Evolutionary conservation across 2,797 vertebrate species (phyloP).

Genomic region (Gadopsis marmoratus): DNA sequence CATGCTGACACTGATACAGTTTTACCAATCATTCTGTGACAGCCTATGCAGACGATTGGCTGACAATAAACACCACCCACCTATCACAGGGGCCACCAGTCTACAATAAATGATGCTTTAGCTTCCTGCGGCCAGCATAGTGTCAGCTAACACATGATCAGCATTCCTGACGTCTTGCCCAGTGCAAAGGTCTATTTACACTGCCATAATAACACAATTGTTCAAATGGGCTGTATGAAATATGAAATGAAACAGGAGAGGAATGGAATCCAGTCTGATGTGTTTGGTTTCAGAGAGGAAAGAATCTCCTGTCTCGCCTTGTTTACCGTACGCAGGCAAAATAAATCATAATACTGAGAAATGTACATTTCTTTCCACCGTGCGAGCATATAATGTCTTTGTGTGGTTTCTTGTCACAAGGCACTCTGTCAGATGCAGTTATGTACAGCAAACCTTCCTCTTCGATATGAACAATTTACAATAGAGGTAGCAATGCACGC

Average conservation of each 20-base stretch:
- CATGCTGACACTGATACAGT: constrained; percentile 50
- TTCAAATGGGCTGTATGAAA: constrained; percentile 74
- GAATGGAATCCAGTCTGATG: constrained; percentile 73
- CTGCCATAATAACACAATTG: constrained; percentile 77
- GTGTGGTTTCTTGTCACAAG: constrained; percentile 74
- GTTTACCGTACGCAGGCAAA: constrained; percentile 68
- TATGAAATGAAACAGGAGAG: constrained; percentile 79
- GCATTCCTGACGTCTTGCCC: constrained; percentile 75
- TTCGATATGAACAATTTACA: constrained; percentile 72
- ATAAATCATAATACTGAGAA: constrained; percentile 73
- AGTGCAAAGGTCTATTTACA: constrained; percentile 79
- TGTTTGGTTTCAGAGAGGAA: constrained; percentile 74
- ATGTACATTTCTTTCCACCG: constrained; percentile 70
- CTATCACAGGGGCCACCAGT: constrained; percentile 68
- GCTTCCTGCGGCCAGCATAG: constrained; percentile 64
- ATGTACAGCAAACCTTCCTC: constrained; percentile 63
- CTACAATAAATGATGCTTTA: constrained; percentile 70
- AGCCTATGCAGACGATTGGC: constrained; percentile 60
- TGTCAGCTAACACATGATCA: constrained; percentile 81
- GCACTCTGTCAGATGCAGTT: constrained; percentile 76
- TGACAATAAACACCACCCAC: constrained; percentile 68
- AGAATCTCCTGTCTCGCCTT: constrained; percentile 74
- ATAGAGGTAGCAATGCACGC: constrained; percentile 61
- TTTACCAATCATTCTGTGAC: constrained; percentile 52
- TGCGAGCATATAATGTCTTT: constrained; percentile 56